Evolutionary conservation across 2,113 vertebrate genomes (phyloP).

Genomic region (Prionailurus viverrinus): DNA sequence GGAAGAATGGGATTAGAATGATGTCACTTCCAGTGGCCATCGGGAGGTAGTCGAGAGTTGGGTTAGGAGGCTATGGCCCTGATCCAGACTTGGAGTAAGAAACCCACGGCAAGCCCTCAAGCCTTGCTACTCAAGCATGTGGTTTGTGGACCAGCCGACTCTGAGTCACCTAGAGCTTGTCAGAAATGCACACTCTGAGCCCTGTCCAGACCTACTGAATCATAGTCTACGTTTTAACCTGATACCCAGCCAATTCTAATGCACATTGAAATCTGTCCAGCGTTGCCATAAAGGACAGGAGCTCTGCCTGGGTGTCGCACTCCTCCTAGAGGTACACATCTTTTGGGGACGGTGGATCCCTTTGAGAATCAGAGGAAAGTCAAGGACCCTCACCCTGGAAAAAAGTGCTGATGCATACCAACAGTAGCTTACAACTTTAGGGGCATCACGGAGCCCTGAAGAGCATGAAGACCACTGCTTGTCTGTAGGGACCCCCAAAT

Average conservation of each 20-base stretch:
- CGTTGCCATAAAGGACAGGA: neutral
- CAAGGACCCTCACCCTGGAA: neutral
- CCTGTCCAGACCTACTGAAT: neutral
- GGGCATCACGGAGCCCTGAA: neutral
- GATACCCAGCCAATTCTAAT: neutral
- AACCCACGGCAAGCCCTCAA: neutral
- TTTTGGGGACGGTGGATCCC: neutral
- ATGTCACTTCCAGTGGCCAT: neutral
- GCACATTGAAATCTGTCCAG: neutral
- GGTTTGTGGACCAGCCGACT: neutral
- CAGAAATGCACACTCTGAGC: neutral
- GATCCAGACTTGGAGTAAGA: neutral
- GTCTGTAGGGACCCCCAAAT: neutral
- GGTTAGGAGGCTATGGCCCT: neutral
- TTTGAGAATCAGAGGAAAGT: conserved; percentile 4
- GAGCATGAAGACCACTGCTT: neutral
- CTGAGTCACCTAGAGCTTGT: neutral
- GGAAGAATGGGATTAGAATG: neutral
- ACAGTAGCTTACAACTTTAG: neutral
- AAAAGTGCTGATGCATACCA: neutral
- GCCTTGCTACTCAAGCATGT: neutral
- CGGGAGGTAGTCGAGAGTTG: neutral
- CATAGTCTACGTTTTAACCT: neutral
- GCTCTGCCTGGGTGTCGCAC: neutral
- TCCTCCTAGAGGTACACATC: neutral